Percentiles rank a stretch among this genome's conserved stretches.
These are phyloP conservation scores for Cyprinodon diabolis DNA, from an alignment of 2,797 vertebrate species.

Conservation along the genomic window DNA sequence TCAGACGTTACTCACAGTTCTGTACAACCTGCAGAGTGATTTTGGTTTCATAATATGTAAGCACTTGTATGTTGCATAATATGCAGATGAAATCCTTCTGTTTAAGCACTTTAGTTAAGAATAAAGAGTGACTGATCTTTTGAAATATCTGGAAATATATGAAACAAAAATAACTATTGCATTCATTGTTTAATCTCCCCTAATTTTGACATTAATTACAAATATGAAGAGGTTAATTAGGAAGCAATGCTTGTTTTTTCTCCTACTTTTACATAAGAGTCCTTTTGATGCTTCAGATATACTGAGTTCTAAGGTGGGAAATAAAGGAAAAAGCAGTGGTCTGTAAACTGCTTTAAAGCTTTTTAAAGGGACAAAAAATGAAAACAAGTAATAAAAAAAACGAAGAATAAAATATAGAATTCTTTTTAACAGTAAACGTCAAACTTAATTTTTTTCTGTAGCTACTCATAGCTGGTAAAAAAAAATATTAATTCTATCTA, in stretches of 20 bases:
- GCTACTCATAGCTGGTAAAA: too few species aligned
- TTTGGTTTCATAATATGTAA: background rate
- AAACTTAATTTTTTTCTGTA: too few species aligned
- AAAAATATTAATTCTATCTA: background rate
- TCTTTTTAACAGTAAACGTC: too few species aligned
- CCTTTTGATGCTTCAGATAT: background rate
- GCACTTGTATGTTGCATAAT: background rate
- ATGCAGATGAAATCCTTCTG: background rate
- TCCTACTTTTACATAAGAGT: background rate
- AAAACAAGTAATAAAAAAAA: too few species aligned
- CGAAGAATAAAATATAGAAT: too few species aligned
- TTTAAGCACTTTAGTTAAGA: background rate
- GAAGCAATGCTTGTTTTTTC: background rate
- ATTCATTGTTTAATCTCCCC: background rate
- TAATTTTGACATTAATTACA: background rate
- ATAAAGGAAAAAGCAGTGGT: too few species aligned
- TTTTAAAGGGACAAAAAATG: too few species aligned
- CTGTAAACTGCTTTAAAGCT: background rate
- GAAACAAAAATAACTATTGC: too few species aligned
- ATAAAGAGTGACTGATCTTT: background rate
- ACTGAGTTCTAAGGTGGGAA: background rate
- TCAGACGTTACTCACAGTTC: constrained; percentile 2
- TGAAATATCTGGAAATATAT: background rate
- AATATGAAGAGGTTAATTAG: background rate
- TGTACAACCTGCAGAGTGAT: background rate